Conservation (phyloP, 1,140 invertebrate genomes). For the Pararge aegeria region DNA sequence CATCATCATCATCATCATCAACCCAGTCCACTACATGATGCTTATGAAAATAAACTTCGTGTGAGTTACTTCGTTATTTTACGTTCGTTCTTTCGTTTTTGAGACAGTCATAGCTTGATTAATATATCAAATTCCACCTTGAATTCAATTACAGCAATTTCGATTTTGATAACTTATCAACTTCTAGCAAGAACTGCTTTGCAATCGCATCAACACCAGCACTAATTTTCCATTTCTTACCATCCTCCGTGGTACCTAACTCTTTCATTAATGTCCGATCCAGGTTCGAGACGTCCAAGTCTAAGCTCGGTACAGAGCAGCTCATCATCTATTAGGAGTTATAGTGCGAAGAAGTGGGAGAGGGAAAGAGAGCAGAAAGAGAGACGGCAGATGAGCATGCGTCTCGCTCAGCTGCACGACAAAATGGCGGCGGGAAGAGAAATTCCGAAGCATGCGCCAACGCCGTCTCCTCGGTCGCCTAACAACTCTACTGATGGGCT, state of each 20-base stretch:
- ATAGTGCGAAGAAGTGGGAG: constrained; percentile 87
- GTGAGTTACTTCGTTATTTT: too few relatives aligned
- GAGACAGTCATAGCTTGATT: not conserved
- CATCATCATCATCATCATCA: too few relatives aligned
- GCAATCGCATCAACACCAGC: not conserved
- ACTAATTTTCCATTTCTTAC: not conserved
- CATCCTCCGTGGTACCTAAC: not conserved
- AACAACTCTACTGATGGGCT: constrained; percentile 88
- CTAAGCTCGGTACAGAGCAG: constrained; percentile 89
- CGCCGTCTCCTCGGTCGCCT: constrained; percentile 86
- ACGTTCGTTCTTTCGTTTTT: too few relatives aligned
- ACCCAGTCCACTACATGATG: too few relatives aligned
- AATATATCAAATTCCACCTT: not conserved
- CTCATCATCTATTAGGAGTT: constrained; percentile 88
- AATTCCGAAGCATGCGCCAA: constrained; percentile 79
- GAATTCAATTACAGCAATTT: too few relatives aligned
- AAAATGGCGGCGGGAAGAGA: constrained; percentile 72
- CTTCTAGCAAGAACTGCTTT: too few relatives aligned
- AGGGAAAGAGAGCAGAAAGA: constrained; percentile 89
- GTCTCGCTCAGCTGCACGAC: constrained; percentile 82
- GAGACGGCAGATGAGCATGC: constrained; percentile 85
- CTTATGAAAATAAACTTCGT: too few relatives aligned
- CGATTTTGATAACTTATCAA: too few relatives aligned
- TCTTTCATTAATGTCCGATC: not conserved
- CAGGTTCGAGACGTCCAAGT: constrained; percentile 91